Evolutionary conservation across 1,140 invertebrate genomes (phyloP), one percentile per base, ranked within the genome.

Genomic region (Mylabris phalerata): DNA sequence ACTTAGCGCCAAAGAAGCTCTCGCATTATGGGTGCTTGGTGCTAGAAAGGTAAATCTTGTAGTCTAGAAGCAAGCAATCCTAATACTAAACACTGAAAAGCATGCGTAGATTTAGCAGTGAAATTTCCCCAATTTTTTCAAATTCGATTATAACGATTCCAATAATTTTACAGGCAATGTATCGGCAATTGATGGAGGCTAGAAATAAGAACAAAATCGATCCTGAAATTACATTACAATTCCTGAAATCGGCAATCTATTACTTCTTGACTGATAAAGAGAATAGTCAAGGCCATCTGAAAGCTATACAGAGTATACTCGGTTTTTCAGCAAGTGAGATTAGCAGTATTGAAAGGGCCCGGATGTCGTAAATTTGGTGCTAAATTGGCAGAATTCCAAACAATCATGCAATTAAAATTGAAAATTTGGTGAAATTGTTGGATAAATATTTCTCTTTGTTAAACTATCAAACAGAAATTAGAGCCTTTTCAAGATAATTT

Each of bases 161-260:
- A 50, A 11, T 57, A 44, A 66, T 65, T 45, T 81, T 81, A 40
- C 77, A 90, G 89, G 87, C 86, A 62, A 89, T 91, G 83, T 91
- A 91, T 72, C 81, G 87, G 65, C 85, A 86, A 62, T 80, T 90
- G 66, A 77, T 90, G 62, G 87, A 90, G 74, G 82, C 85, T 39
- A 85, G 84, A 72, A 82, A 68, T 65, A 82, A 81, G 68, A 82
- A 78, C 64, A 80, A 79, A 61, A 82, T 90, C 43, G 90, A 92
- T 78, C 87, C 90, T 43, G 89, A 92, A 76, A 85, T 92, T 58
- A 93, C 89, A 5, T 75, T 93, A 64, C 88, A 91, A 71, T 93
- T 93, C 75, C 79, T 93, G 50, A 92, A 92, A 75, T 92, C 89
- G 54, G 89, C 90, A n/a, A 82, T 93, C 65, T 93, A 91, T 71